Percentiles rank a stretch among this genome's conserved stretches.
These are phyloP conservation scores for Hephaestus fuliginosus DNA, from an alignment of 2,797 vertebrate genomes.

Conservation along the genomic window DNA sequence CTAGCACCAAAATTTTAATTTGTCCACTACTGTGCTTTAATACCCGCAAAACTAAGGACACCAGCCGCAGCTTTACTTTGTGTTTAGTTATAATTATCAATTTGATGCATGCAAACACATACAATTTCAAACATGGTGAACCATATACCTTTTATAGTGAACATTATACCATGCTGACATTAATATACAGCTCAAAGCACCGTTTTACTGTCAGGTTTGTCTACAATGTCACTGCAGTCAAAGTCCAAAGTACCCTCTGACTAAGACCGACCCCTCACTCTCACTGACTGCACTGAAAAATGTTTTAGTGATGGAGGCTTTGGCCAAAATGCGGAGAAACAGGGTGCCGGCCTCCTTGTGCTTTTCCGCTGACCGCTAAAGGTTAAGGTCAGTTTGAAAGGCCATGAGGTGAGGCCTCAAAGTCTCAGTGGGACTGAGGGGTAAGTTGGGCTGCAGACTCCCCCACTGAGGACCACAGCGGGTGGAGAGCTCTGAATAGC, in stretches of 20 bases:
- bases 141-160: background rate
- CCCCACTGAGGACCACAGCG: constrained; percentile 61
- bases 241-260: constrained; percentile 1
- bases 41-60: background rate
- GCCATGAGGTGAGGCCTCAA: constrained; percentile 63
- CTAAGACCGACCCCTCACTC: background rate
- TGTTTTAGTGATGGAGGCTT: constrained; percentile 16
- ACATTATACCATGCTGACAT: background rate
- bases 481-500: constrained; percentile 57
- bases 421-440: constrained; percentile 45
- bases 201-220: background rate
- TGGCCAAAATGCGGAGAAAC: constrained; percentile 25
- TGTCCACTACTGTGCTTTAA: background rate
- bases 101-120: background rate
- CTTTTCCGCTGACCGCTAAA: constrained; percentile 52
- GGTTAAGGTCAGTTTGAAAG: constrained; percentile 67
- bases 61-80: background rate
- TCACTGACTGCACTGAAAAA: constrained; percentile 21
- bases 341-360: constrained; percentile 30
- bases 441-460: constrained; percentile 37
- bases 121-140: background rate
- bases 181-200: background rate
- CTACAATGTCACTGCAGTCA: background rate
- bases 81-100: background rate
- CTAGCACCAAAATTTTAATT: background rate